Evolutionary conservation across 2,888 invertebrate species (phyloP).

Genomic region (Agriopis leucophaearia): DNA sequence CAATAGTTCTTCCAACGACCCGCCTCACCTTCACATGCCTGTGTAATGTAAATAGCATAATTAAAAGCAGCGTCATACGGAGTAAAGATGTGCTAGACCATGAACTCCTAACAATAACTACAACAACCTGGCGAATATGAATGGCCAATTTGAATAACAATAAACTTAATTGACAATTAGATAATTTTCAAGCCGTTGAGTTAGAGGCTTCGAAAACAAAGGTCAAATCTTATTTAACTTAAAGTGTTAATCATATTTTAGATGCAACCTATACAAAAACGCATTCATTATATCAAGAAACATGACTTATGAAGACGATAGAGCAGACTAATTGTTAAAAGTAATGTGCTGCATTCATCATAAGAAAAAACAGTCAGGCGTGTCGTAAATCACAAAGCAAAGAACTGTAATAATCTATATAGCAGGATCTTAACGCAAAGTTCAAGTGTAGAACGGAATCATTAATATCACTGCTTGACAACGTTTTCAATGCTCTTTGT

Average conservation of each 20-base stretch:
- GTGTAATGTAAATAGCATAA: conserved; percentile 50
- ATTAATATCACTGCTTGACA: conserved; percentile 41
- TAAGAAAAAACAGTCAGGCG: conserved; percentile 5
- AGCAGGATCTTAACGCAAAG: conserved; percentile 39
- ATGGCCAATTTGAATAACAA: conserved; percentile 42
- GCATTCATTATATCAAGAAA: conserved; percentile 12
- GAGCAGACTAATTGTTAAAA: conserved; percentile 15
- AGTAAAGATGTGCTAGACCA: conserved; percentile 28
- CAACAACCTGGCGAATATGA: conserved; percentile 34
- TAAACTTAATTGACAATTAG: conserved; percentile 39
- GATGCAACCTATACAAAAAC: background rate
- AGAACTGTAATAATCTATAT: conserved; percentile 29
- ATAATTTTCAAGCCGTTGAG: conserved; percentile 27
- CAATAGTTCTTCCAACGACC: conserved; percentile 48
- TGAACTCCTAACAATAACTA: conserved; percentile 32
- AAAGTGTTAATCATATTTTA: conserved; percentile 4
- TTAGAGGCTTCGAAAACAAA: conserved; percentile 22
- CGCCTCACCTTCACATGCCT: conserved; percentile 56
- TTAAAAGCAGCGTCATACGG: conserved; percentile 48
- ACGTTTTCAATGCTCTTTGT: conserved; percentile 40
- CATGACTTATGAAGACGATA: conserved; percentile 9
- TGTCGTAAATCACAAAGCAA: conserved; percentile 42
- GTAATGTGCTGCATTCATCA: background rate
- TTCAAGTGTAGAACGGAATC: conserved; percentile 40
- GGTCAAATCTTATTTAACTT: conserved; percentile 32